A percentile compares a stretch with the other conserved stretches of the same genome.
Conservation (phyloP, 2,888 invertebrate genomes). For the Nomada ruficornis region DNA sequence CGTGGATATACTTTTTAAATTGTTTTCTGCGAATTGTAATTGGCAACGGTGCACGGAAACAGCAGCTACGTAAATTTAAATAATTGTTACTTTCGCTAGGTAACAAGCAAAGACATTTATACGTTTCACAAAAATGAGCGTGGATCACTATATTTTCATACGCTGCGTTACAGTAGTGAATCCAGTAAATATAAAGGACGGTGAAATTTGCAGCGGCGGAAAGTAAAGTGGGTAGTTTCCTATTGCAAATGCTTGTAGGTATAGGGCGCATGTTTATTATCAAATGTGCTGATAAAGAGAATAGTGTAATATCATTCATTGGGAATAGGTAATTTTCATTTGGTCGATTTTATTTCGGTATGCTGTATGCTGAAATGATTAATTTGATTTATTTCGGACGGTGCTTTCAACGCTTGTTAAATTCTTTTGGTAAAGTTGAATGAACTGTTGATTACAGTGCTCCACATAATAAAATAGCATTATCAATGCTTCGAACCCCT, state of each 20-base stretch:
- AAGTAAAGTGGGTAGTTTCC: neutral
- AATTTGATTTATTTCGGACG: conserved; percentile 9
- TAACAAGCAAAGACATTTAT: neutral
- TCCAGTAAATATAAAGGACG: neutral
- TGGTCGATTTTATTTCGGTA: neutral
- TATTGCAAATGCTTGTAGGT: neutral
- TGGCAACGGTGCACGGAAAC: neutral
- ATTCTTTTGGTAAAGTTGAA: conserved; percentile 15
- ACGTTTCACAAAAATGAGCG: neutral
- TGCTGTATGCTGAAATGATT: neutral
- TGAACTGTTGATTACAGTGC: conserved; percentile 7
- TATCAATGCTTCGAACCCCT: neutral
- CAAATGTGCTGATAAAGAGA: neutral
- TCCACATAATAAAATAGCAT: conserved; percentile 3
- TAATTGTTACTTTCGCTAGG: too few species aligned
- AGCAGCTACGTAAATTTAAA: neutral
- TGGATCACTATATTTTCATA: neutral
- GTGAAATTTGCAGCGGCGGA: neutral
- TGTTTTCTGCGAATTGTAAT: neutral
- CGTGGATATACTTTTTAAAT: neutral
- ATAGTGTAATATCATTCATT: neutral
- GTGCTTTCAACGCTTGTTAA: neutral
- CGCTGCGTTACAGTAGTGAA: neutral
- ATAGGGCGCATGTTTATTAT: neutral
- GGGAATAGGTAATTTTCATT: conserved; percentile 13